These are phyloP conservation scores for Drosophila barbarae DNA, from an alignment of 2,888 invertebrate species.

Conservation along the genomic window DNA sequence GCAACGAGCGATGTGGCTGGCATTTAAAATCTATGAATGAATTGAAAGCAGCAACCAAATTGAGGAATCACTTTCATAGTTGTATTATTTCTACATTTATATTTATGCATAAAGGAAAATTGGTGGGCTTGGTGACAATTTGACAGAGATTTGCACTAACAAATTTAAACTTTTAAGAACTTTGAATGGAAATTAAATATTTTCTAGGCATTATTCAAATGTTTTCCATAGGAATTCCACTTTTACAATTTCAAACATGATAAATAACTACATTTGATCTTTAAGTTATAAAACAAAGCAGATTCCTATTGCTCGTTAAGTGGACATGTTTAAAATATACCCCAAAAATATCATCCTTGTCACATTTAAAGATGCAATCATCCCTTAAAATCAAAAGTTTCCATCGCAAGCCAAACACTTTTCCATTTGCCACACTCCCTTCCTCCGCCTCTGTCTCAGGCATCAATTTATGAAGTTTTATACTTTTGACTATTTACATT, in stretches of 20 bases:
- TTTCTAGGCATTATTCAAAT: neutral
- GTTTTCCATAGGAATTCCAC: no score
- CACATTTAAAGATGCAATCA: conserved; percentile 18
- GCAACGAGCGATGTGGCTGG: conserved; percentile 16
- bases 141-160: neutral
- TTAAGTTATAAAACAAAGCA: neutral
- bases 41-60: conserved; percentile 15
- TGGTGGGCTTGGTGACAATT: neutral
- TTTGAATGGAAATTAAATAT: neutral
- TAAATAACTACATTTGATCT: neutral
- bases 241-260: neutral
- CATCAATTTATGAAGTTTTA: conserved; percentile 39
- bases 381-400: conserved; percentile 27
- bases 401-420: conserved; percentile 25
- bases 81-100: neutral
- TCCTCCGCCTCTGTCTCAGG: neutral
- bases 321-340: neutral
- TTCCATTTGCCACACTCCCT: conserved; percentile 3
- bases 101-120: neutral
- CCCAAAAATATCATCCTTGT: conserved; percentile 8
- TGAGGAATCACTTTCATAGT: conserved; percentile 19
- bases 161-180: neutral
- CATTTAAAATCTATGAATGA: conserved; percentile 29
- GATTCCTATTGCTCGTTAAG: neutral
- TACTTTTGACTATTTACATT: conserved; percentile 39